A percentile compares a stretch with the other conserved stretches of the same genome.
Evolutionary conservation across 1,140 invertebrate genomes (phyloP).

Genomic region (Ostrea denselamellosa): DNA sequence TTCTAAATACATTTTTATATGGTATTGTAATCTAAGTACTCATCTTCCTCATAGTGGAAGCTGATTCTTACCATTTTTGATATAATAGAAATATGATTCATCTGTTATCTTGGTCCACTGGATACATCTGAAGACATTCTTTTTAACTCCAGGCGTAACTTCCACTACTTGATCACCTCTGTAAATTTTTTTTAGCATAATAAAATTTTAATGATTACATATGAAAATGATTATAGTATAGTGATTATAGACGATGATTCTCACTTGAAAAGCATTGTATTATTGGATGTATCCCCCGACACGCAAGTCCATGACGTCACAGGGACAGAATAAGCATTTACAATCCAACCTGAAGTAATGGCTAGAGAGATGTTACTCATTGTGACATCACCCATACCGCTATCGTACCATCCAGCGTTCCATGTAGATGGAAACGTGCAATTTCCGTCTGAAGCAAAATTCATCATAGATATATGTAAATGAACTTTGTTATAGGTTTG

Average conservation of each 20-base stretch:
- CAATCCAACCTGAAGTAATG: conserved; percentile 38
- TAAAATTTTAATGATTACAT: too few relatives aligned
- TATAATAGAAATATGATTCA: conserved; percentile 40
- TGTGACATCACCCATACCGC: background rate
- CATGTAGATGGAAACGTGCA: conserved; percentile 43
- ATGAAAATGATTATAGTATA: too few relatives aligned
- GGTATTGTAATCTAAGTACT: background rate
- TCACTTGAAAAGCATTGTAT: conserved; percentile 43
- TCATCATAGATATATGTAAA: background rate
- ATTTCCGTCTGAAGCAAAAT: background rate
- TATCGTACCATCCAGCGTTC: conserved; percentile 43
- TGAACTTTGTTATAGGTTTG: too few relatives aligned
- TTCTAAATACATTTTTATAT: background rate
- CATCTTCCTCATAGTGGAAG: background rate
- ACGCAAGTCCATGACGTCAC: conserved; percentile 49
- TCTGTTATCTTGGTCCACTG: conserved; percentile 7
- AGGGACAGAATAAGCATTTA: background rate
- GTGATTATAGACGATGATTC: background rate
- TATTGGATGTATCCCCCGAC: conserved; percentile 19
- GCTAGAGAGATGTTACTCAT: background rate
- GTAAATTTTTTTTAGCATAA: too few relatives aligned
- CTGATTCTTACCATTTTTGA: conserved; percentile 1
- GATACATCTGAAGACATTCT: conserved; percentile 34
- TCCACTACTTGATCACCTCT: conserved; percentile 36
- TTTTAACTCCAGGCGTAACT: background rate